Conservation (phyloP, 2,113 vertebrate species). For the Acanthochromis polyacanthus region DNA sequence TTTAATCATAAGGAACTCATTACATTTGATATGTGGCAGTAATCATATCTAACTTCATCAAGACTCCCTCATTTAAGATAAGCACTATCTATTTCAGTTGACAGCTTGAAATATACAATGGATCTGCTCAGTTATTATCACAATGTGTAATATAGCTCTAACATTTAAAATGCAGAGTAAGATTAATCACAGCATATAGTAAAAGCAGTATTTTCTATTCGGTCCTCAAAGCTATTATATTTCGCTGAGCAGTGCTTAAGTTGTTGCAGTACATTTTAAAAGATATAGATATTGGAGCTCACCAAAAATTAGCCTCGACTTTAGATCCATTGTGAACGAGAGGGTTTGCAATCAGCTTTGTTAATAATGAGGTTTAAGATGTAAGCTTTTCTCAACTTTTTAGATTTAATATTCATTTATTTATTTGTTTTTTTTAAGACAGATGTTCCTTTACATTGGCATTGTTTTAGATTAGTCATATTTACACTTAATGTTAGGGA, state of each 20-base stretch:
- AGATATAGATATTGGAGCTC: too few relatives aligned
- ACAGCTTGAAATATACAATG: constrained; percentile 61
- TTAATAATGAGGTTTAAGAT: not conserved
- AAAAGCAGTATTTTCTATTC: constrained; percentile 14
- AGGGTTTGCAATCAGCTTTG: constrained; percentile 22
- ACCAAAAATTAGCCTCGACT: constrained; percentile 24
- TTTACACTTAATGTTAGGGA: constrained; percentile 17
- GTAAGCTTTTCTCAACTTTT: not conserved
- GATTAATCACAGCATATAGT: constrained; percentile 14
- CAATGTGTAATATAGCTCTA: constrained; percentile 4
- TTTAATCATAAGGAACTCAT: constrained; percentile 46
- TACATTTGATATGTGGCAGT: too few relatives aligned
- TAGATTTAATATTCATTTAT: not conserved
- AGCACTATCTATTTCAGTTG: constrained; percentile 56
- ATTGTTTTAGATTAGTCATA: not conserved
- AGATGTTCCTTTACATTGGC: too few relatives aligned
- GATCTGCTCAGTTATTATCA: constrained; percentile 16
- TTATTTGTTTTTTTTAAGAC: not conserved
- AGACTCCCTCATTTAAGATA: constrained; percentile 48
- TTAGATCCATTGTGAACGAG: constrained; percentile 17
- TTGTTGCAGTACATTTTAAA: constrained; percentile 17
- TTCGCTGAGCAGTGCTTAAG: constrained; percentile 15
- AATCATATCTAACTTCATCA: too few relatives aligned
- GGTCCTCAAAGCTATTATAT: constrained; percentile 4
- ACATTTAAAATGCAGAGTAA: constrained; percentile 16